Conservation (phyloP, 2,113 vertebrate species). For the Halichoerus grypus region DNA sequence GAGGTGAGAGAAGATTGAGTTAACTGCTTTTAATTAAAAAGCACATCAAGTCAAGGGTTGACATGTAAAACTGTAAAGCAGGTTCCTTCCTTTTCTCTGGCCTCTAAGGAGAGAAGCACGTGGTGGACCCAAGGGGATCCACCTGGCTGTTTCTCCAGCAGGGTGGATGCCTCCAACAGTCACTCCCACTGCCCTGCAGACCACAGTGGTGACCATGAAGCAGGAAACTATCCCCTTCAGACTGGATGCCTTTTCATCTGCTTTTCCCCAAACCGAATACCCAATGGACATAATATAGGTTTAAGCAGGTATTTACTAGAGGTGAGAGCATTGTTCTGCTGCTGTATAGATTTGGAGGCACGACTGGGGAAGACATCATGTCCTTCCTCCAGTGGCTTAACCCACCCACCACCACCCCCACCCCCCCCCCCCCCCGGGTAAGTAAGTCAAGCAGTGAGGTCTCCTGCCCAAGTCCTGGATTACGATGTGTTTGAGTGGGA, state of each 20-base stretch:
- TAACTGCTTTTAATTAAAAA: constrained; percentile 19
- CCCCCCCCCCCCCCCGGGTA: rapidly evolving
- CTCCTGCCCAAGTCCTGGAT: not conserved
- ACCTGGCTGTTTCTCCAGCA: not conserved
- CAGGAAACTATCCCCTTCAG: not conserved
- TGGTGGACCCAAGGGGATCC: too few species aligned
- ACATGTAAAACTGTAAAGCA: not conserved
- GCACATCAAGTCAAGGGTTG: not conserved
- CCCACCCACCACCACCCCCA: too few species aligned
- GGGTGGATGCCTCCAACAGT: not conserved
- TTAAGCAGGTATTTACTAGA: not conserved
- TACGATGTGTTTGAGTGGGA: not conserved
- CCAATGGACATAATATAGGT: too few species aligned
- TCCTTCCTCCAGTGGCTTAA: too few species aligned
- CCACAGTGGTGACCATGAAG: not conserved
- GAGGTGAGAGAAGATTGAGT: not conserved
- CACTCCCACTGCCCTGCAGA: not conserved
- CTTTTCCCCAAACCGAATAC: not conserved
- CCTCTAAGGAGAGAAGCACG: not conserved
- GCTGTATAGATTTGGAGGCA: not conserved
- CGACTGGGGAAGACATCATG: not conserved
- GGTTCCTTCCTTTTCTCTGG: not conserved
- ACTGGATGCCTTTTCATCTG: not conserved
- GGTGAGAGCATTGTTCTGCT: not conserved
- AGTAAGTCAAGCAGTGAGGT: not conserved